Evolutionary conservation across 2,113 vertebrate genomes (phyloP).

Genomic region (Lanius collurio): DNA sequence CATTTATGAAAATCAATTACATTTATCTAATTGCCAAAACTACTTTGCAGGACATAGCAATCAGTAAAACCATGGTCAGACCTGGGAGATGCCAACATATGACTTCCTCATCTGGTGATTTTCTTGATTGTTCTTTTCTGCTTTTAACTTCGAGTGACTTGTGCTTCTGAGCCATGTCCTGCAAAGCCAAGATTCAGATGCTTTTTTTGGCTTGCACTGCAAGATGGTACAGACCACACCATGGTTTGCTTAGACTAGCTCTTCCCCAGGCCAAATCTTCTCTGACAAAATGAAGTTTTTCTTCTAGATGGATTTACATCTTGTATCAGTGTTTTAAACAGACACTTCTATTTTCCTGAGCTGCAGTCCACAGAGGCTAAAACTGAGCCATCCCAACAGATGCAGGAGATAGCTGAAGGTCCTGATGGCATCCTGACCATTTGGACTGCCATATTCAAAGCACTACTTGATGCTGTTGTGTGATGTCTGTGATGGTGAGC

Average conservation of each 20-base stretch:
- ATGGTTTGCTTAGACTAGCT: not conserved
- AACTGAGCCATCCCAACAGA: not conserved
- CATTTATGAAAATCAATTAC: conserved; percentile 5
- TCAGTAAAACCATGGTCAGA: not conserved
- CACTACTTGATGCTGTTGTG: not conserved
- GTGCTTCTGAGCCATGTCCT: not conserved
- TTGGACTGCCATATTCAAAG: not conserved
- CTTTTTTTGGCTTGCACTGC: not conserved
- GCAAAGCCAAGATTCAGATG: not conserved
- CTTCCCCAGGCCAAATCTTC: not conserved
- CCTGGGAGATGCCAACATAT: not conserved
- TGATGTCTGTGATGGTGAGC: not conserved
- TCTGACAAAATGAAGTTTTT: not conserved
- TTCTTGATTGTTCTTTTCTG: not conserved
- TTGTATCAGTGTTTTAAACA: not conserved
- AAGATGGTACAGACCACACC: not conserved
- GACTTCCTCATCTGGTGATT: not conserved
- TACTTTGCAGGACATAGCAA: rapidly evolving
- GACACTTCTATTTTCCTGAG: not conserved
- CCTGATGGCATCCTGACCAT: not conserved
- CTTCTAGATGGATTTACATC: not conserved
- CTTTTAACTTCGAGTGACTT: not conserved
- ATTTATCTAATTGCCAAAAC: not conserved
- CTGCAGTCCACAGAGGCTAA: not conserved
- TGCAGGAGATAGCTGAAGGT: not conserved